These are phyloP conservation scores for Nineta flava DNA, from an alignment of 2,888 invertebrate species.

Conservation along the genomic window DNA sequence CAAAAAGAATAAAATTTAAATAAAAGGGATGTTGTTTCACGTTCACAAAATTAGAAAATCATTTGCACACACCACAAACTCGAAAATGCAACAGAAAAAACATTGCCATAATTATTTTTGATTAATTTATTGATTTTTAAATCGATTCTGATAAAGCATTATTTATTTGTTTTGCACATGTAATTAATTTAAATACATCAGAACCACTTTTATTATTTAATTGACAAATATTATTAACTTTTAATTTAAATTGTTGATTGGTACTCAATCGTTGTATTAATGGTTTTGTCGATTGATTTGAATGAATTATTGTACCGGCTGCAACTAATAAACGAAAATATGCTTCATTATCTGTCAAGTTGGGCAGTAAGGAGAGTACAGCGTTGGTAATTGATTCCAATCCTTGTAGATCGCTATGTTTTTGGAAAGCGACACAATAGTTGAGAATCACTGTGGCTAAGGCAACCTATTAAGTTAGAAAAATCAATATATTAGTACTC, in stretches of 20 bases:
- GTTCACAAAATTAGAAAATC: no score
- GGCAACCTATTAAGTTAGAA: constrained; percentile 43
- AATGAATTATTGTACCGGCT: constrained; percentile 50
- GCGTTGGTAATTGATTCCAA: constrained; percentile 35
- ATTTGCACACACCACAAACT: no score
- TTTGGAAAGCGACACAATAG: constrained; percentile 44
- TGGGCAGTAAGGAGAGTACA: constrained; percentile 35
- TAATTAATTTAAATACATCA: no score
- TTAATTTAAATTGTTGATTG: background rate
- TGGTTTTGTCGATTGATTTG: background rate
- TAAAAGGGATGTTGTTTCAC: no score
- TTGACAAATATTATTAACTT: constrained; percentile 5
- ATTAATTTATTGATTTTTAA: no score
- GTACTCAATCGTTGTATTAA: background rate
- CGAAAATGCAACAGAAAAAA: no score
- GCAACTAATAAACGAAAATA: constrained; percentile 61
- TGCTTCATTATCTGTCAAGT: constrained; percentile 52
- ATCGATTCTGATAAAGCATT: no score
- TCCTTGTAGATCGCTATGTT: constrained; percentile 33
- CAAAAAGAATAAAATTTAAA: no score
- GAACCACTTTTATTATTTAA: background rate
- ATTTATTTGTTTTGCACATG: no score
- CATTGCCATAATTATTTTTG: no score
- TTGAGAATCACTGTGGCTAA: constrained; percentile 57
- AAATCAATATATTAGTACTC: constrained; percentile 6